Base-by-base conservation (phyloP, 2,888 invertebrate species). In the Parapristionchus giblindavisi region DNA sequence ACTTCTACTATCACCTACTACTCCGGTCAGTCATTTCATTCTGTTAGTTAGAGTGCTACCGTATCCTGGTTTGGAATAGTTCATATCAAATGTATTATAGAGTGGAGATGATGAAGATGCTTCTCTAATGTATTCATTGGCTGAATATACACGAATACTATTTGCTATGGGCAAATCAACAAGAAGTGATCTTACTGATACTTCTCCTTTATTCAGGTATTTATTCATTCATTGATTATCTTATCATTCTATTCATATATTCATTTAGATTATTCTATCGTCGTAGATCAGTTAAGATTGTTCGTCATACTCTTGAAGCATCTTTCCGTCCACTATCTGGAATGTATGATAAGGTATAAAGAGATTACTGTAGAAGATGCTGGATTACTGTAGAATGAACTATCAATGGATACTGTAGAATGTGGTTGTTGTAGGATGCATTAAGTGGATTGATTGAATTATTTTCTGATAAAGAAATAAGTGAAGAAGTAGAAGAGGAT, bases 261-360 rank as follows among this genome's bases (percentile, higher is more conserved):
- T 17, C 27, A 29, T 80, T 84, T 17, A 83, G 78, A 68, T 63
- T 80, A 48, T 74, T 81, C 66, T 87, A 88, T 75, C 83, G 85
- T 70, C 84, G 87, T 36, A 77, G 79, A 32, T 84, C 86, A 6
- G 84, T 86, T 8, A 75, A 85, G 38, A 78, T 80, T 14, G 82
- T 84, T 2, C 78, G 80, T 17, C 87, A 87, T 73, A 79, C 80
- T 8, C 76, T 87, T 29, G 81, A 85, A 51, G 84, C 85, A 29
- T 76, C 79, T 6, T 77, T 87, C 21, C 75, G 84, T 29, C 85
- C 88, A 2, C 79, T 88, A 24, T 81, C 81, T 43, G 79, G 87
- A n/a, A 81, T 87, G 70, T 87, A 83, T 77, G 87, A 87, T 63
- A 84, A 87, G 60, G 70, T 71, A 29, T 36, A 77, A n/a, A 27